Evolutionary conservation across 2,797 vertebrate genomes (phyloP).

Genomic region (Rhynchotus rufescens): DNA sequence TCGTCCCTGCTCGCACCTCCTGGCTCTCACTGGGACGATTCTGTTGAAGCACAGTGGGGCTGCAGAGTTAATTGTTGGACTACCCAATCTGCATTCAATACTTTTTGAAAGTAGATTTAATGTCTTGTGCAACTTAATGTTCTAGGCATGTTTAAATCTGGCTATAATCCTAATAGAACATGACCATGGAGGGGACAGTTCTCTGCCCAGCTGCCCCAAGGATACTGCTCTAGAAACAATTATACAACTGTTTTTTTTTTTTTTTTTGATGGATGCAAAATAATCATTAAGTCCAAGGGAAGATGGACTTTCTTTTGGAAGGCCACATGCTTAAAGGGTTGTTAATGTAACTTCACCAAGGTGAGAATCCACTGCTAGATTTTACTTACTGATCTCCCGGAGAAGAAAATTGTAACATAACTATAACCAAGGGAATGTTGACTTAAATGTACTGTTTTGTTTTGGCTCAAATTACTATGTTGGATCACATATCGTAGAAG

Average conservation of each 20-base stretch:
- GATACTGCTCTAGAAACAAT: neutral
- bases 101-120: neutral
- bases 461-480: slow-evolving; percentile 17
- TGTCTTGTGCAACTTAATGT: neutral
- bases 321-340: neutral
- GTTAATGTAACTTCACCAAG: neutral
- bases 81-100: too few relatives aligned
- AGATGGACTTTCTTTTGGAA: neutral
- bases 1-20: neutral
- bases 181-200: too few relatives aligned
- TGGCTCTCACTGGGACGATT: neutral
- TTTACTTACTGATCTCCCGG: neutral
- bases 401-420: neutral
- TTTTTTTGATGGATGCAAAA: neutral
- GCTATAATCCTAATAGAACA: too few relatives aligned
- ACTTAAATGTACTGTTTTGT: neutral
- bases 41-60: neutral
- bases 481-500: neutral
- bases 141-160: too few relatives aligned
- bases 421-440: neutral
- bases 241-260: neutral
- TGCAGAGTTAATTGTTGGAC: neutral
- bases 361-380: neutral
- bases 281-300: neutral
- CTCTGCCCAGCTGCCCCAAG: neutral